Evolutionary conservation across 2,888 invertebrate species (phyloP), one percentile per base, ranked within the genome.

Genomic region (Notodonta dromedarius): DNA sequence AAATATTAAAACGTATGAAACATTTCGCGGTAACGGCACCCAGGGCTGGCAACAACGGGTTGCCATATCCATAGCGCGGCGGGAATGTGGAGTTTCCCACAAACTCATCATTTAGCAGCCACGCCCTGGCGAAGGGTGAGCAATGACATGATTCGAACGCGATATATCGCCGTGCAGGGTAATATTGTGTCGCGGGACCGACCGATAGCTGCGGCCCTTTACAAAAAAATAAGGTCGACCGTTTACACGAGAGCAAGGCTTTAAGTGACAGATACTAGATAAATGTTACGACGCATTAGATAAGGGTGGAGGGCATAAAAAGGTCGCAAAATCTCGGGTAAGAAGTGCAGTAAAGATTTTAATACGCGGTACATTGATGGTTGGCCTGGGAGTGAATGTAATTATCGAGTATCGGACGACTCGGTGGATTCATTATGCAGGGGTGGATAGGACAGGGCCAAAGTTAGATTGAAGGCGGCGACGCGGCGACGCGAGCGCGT

Each of bases 201-300:
- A 87, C 89, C 89, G 90, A 92, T 93, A 90, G 85, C 90, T 85
- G 70, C 83, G 86, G 85, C 87, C 85, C 88, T 86, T 60, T 84
- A 82, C 87, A 91, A 92, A 92, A 46, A 91, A 93, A 91, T 91
- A 91, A 91, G 91, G 91, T 91, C 90, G 86, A 83, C 87, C 90
- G 86, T 86, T 91, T 88, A 90, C 88, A 91, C 85, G 87, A 90
- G 89, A 88, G 90, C 87, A 89, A 87, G 85, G 88, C 88, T 90
- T 90, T 88, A 91, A 91, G 88, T 91, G 91, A 91, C 91, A 91
- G 89, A 91, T 90, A 86, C 88, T 90, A 91, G 92, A 92, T 92
- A 92, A 91, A 92, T 91, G 90, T 89, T 87, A 90, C 89, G 86
- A 84, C 88, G 82, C 82, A 79, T 85, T 83, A 89, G 89, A 91